phyloP scores from a whole-genome alignment of 2,888 invertebrate genomes.

The Zele albiditarsus region DNA sequence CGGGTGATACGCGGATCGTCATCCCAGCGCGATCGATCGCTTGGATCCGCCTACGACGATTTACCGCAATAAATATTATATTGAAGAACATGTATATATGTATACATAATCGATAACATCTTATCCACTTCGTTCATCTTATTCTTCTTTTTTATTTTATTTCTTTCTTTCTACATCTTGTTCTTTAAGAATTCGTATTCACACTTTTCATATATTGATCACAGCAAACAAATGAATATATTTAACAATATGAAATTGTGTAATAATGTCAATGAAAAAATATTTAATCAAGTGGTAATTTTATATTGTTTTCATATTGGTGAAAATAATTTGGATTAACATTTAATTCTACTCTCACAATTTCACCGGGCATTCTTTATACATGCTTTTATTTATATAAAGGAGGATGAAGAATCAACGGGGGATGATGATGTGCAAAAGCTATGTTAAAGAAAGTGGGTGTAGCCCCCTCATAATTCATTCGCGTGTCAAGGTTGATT shows the following conservation, averaged over 20 bases:
- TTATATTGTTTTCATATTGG: too few species aligned
- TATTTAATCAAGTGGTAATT: background rate
- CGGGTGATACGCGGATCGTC: slow-evolving; percentile 47
- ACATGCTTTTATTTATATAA: background rate
- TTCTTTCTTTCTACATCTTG: background rate
- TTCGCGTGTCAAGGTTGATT: slow-evolving; percentile 50
- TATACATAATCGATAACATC: background rate
- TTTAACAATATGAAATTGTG: background rate
- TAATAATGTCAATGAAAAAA: background rate
- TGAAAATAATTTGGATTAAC: too few species aligned
- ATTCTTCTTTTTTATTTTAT: background rate
- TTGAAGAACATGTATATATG: slow-evolving; percentile 12
- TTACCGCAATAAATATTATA: slow-evolving; percentile 30
- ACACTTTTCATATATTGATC: background rate
- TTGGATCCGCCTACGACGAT: slow-evolving; percentile 47
- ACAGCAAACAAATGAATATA: background rate
- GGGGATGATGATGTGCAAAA: background rate
- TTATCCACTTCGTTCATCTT: slow-evolving; percentile 15
- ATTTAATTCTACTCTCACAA: background rate
- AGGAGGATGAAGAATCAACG: background rate
- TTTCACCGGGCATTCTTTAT: too few species aligned
- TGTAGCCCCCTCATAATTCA: slow-evolving; percentile 66
- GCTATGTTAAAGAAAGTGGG: slow-evolving; percentile 63
- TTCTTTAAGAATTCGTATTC: slow-evolving; percentile 6
- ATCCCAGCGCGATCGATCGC: slow-evolving; percentile 42